phyloP scores from a whole-genome alignment of 2,113 vertebrate genomes.

The Chitala chitala region DNA sequence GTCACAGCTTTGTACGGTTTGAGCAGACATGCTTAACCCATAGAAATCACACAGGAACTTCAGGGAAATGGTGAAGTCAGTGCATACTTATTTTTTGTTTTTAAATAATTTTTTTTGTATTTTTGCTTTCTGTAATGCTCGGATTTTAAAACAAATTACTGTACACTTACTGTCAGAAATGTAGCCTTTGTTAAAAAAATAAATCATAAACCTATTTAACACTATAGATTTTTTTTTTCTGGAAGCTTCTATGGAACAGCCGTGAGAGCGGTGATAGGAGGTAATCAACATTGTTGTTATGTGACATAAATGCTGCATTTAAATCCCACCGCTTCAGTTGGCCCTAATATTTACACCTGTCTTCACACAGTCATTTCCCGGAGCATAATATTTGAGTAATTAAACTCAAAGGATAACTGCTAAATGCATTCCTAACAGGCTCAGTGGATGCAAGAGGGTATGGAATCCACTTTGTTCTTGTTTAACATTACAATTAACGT shows the following conservation, averaged over 20 bases:
- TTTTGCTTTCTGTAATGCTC: neutral
- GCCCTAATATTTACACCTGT: slow-evolving; percentile 33
- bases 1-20: slow-evolving; percentile 78
- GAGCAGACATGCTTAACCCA: slow-evolving; percentile 75
- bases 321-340: slow-evolving; percentile 22
- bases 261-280: neutral
- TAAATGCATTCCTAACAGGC: slow-evolving; percentile 77
- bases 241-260: neutral
- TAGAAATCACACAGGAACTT: slow-evolving; percentile 83
- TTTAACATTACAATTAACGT: slow-evolving; percentile 83
- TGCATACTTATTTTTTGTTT: neutral
- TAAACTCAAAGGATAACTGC: slow-evolving; percentile 40
- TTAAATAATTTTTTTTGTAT: neutral
- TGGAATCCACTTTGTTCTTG: slow-evolving; percentile 79
- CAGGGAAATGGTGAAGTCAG: slow-evolving; percentile 31
- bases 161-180: neutral
- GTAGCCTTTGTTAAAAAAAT: too few relatives aligned
- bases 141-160: too few relatives aligned
- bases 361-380: slow-evolving; percentile 38
- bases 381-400: slow-evolving; percentile 44
- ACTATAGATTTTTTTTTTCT: too few relatives aligned
- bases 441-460: slow-evolving; percentile 77
- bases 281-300: neutral
- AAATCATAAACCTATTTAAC: too few relatives aligned
- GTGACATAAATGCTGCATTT: slow-evolving; percentile 27